Base-by-base conservation (phyloP, 2,888 invertebrate species). In the Stegana nigrithorax region DNA sequence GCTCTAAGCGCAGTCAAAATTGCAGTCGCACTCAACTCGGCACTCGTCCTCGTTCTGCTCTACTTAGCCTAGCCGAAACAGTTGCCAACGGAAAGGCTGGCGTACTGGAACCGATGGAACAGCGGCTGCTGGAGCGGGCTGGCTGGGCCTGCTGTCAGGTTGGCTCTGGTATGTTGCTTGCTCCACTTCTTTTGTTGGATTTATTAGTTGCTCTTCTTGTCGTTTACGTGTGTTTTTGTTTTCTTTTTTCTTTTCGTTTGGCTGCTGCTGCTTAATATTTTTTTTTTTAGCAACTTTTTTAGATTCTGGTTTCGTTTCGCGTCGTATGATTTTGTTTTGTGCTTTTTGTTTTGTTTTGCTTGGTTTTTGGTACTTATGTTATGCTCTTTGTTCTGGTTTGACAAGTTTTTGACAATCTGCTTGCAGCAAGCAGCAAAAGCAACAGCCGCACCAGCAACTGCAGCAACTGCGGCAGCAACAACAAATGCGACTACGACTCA, bases 341-440 rank as follows among this genome's bases (percentile, higher is more conserved):
- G 17, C 51, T 17, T 10, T 60, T 39, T 25, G 17, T 69, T 62
- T 64, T 66, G 62, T 67, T 64, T 62, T 66, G 62, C 59, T 67
- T n/a, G n/a, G n/a, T n/a, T n/a, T 66, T 63, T 63, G 47, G 60
- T 53, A 26, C 47, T 59, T 39, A 14, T 42, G 59, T 32, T 39
- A 32, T 58, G 36, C 59, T 55, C 36, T 47, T 51, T 51, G 59
- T 60, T 50, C 59, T 51, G 59, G 59, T 60, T 60, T 67, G 69
- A 69, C 69, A 67, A 69, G 67, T 69, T 69, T 60, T 69, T 67
- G 69, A 69, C 69, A 69, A 64, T 69, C 67, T 63, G 39, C 66
- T 65, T 59, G 59, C 47, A 59, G 53, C 32, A 25, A n/a, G 36
- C 26, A 14, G 21, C 25, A 32, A 21, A 19, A 32, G 32, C 51